Percentiles rank a stretch among this genome's conserved stretches.
Conservation (phyloP, 37 sponge, comb jelly and placozoan species). For the Hormiphora californensis region DNA sequence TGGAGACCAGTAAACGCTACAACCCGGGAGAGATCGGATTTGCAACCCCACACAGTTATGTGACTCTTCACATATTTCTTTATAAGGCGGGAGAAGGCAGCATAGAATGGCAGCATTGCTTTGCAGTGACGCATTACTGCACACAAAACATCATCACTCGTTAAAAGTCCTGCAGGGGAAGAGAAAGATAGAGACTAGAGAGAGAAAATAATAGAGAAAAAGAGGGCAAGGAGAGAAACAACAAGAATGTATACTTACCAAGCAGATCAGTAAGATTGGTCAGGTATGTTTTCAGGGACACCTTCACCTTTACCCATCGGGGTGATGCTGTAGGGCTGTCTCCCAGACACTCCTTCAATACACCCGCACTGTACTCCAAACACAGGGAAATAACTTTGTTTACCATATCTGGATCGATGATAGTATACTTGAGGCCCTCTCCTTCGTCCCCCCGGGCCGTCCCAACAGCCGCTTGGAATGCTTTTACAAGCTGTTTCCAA, state of each 20-base stretch:
- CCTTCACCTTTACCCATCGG: background rate
- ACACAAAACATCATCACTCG: constrained; percentile 52
- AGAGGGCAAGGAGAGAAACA: background rate
- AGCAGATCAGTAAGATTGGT: constrained; percentile 24
- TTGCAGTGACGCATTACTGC: constrained; percentile 51
- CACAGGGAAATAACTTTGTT: constrained; percentile 41
- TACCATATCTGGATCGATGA: constrained; percentile 9
- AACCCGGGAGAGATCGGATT: constrained; percentile 20
- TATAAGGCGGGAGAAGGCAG: constrained; percentile 24
- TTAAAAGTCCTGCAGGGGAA: background rate
- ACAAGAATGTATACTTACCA: background rate
- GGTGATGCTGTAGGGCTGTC: background rate
- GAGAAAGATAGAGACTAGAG: background rate
- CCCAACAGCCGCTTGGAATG: constrained; percentile 23
- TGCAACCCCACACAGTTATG: constrained; percentile 32
- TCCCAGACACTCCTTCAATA: background rate
- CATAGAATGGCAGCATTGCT: constrained; percentile 26
- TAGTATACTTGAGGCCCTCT: constrained; percentile 34
- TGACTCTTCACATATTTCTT: constrained; percentile 8
- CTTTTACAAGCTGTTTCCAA: constrained; percentile 33
- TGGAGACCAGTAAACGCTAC: constrained; percentile 33
- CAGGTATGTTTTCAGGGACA: constrained; percentile 34
- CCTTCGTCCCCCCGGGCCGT: constrained; percentile 24
- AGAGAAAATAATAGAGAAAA: background rate
- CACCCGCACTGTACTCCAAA: background rate